phyloP scores from a whole-genome alignment of 2,888 invertebrate species.

The Kuschelorhynchus macadamiae region DNA sequence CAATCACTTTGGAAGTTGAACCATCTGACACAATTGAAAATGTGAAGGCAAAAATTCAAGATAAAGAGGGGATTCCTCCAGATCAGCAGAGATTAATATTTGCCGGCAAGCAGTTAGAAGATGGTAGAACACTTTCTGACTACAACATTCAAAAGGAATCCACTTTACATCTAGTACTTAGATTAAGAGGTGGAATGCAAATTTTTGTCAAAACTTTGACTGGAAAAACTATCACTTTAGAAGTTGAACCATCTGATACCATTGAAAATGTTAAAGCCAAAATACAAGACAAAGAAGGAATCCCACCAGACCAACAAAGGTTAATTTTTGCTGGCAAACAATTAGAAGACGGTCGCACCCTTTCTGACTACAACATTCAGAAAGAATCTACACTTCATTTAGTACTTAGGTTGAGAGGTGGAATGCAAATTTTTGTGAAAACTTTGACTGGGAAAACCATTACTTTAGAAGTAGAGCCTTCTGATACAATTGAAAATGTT shows the following conservation, averaged over 20 bases:
- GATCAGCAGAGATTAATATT: no score
- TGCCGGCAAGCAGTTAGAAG: no score
- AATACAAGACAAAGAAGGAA: constrained; percentile 83
- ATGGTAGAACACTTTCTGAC: no score
- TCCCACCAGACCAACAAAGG: constrained; percentile 75
- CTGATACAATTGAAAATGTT: constrained; percentile 76
- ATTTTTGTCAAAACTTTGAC: constrained; percentile 74
- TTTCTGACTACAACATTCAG: constrained; percentile 96
- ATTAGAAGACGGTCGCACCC: constrained; percentile 88
- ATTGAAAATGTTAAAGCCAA: constrained; percentile 76
- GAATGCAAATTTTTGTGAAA: constrained; percentile 77
- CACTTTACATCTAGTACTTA: no score
- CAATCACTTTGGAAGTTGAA: no score
- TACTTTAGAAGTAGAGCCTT: constrained; percentile 73
- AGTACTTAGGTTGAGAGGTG: constrained; percentile 91
- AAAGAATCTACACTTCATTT: constrained; percentile 93
- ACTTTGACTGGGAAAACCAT: constrained; percentile 74
- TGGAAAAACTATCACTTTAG: constrained; percentile 72
- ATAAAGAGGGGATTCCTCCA: no score
- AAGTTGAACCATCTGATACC: constrained; percentile 74
- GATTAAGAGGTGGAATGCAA: no score
- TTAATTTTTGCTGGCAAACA: constrained; percentile 78
- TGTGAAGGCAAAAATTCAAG: no score
- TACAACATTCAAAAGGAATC: no score
- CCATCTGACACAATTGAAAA: no score